Evolutionary conservation across 2,888 invertebrate species (phyloP), one percentile per base, ranked within the genome.

Genomic region (Apotomis betuletana): DNA sequence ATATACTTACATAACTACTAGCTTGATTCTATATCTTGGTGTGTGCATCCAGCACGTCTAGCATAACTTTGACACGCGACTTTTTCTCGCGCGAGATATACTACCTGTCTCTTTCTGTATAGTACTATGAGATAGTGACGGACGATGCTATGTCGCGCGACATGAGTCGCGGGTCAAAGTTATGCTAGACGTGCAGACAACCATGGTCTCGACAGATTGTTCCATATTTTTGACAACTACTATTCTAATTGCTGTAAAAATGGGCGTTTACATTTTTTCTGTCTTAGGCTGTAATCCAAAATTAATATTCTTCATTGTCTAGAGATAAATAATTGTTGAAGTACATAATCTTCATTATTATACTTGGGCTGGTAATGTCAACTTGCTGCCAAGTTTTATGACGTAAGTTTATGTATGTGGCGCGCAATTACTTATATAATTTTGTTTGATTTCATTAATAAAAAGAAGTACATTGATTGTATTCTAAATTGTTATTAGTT

Each of bases 171-270:
- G n/a, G n/a, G n/a, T n/a, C n/a, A n/a, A n/a, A n/a, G n/a, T n/a
- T n/a, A n/a, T n/a, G n/a, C n/a, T n/a, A n/a, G n/a, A n/a, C n/a
- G n/a, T n/a, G n/a, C n/a, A n/a, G 72, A 73, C 74, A 74, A 63
- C 75, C 75, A 78, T 72, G 67, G 70, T 73, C 75, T 77, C 74
- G 73, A 65, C 36, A 38, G 57, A 77, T 77, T 77, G 77, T 78
- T 77, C 74, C 73, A 78, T 79, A 79, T 79, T 80, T 81, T 81
- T 79, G 76, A 79, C 60, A 57, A 61, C 76, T 76, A 74, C 65
- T 76, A 74, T 78, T 78, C 76, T 77, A 75, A 76, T 75, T 74
- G 79, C 78, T 80, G 76, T 80, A 71, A 61, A 68, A 70, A 70
- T 62, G 73, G 65, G 55, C 51, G 68, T 76, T 75, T 74, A 76